These are phyloP conservation scores for Drosophila grimshawi DNA, from an alignment of 1,140 invertebrate species.

Conservation along the genomic window DNA sequence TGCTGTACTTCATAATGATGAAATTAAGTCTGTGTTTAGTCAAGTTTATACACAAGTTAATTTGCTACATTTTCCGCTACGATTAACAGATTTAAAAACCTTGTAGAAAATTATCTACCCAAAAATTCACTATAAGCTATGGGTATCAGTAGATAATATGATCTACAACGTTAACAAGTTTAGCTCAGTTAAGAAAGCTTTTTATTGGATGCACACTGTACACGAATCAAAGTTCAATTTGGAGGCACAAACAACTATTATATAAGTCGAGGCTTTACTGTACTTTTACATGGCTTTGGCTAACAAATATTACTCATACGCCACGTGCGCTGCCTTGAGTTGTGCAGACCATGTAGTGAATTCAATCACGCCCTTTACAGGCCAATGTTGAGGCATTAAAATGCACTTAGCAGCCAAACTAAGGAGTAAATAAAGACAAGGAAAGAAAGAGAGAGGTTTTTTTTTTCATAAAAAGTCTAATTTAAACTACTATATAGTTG, in stretches of 20 bases:
- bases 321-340: conserved; percentile 35
- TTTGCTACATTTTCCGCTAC: no score
- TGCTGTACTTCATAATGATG: no score
- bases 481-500: no score
- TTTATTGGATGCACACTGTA: no score
- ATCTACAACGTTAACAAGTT: no score
- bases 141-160: no score
- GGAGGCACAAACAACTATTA: neutral
- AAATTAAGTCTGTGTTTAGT: no score
- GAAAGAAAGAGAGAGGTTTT: neutral
- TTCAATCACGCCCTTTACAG: conserved; percentile 45
- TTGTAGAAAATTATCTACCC: no score
- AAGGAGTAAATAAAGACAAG: neutral
- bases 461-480: no score
- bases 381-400: conserved; percentile 67
- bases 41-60: no score
- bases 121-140: no score
- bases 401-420: conserved; percentile 60
- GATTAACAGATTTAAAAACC: no score
- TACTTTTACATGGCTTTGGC: neutral
- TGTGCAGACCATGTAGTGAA: conserved; percentile 15
- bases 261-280: neutral
- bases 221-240: neutral
- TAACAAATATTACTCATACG: conserved; percentile 61
- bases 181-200: neutral